Conservation (phyloP, 1,140 invertebrate genomes). For the Pseudomyrmex sp. region DNA sequence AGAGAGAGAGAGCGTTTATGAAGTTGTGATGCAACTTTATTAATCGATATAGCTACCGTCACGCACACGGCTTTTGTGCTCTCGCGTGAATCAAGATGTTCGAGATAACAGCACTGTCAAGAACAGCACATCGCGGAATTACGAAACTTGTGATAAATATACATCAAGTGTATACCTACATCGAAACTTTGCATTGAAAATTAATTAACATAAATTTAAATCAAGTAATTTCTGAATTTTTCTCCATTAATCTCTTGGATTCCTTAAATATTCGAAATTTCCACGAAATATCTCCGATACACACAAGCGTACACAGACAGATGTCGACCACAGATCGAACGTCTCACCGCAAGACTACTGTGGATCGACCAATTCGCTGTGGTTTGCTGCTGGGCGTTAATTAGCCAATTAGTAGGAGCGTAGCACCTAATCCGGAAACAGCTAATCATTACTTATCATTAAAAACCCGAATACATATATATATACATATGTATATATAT, state of each 20-base stretch:
- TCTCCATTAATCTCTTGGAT: background rate
- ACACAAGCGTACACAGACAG: slow-evolving; percentile 1
- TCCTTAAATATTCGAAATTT: slow-evolving; percentile 19
- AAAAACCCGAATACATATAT: background rate
- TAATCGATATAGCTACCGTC: background rate
- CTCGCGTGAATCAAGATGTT: background rate
- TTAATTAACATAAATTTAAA: background rate
- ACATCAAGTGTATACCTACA: background rate
- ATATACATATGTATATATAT: background rate
- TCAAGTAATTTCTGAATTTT: background rate
- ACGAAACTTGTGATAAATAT: background rate
- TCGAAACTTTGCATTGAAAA: background rate
- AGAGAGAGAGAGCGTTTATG: background rate
- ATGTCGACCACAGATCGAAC: slow-evolving; percentile 43
- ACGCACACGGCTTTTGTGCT: background rate
- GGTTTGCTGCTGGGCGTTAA: slow-evolving; percentile 68
- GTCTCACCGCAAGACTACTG: slow-evolving; percentile 55
- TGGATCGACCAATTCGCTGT: slow-evolving; percentile 68
- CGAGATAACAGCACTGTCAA: background rate
- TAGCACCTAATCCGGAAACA: slow-evolving; percentile 33
- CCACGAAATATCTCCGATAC: slow-evolving; percentile 7
- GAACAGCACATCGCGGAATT: no score
- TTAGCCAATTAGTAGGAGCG: slow-evolving; percentile 74
- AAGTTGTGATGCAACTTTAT: slow-evolving; percentile 20
- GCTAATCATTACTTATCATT: background rate